phyloP scores from a whole-genome alignment of 2,113 vertebrate species.

The Saimiri boliviensis region DNA sequence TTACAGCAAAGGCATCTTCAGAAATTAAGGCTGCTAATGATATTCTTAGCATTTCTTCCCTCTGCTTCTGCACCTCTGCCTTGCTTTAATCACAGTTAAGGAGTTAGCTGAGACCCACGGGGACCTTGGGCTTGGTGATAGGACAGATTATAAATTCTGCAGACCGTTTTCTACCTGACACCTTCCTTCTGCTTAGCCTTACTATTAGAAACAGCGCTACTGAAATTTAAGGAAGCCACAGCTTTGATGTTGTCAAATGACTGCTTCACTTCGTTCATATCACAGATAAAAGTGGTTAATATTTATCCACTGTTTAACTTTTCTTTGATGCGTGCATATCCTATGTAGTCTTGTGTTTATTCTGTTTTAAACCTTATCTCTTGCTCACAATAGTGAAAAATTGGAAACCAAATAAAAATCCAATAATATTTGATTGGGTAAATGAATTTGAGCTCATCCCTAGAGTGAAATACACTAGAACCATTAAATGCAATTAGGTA shows the following conservation, averaged over 20 bases:
- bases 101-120: no score
- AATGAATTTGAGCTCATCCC: neutral
- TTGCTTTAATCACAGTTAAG: neutral
- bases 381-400: constrained; percentile 37
- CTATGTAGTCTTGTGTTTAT: neutral
- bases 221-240: neutral
- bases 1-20: neutral
- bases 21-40: neutral
- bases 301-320: neutral
- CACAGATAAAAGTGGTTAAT: neutral
- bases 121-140: neutral
- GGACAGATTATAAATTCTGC: neutral
- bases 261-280: neutral
- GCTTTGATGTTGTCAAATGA: rapidly evolving
- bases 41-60: no score
- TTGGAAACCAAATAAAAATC: constrained; percentile 14
- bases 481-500: constrained; percentile 44
- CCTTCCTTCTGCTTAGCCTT: neutral
- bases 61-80: neutral
- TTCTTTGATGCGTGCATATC: neutral
- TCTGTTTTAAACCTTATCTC: neutral
- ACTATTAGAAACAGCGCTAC: neutral
- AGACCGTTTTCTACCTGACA: neutral
- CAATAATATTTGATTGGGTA: neutral
- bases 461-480: constrained; percentile 7